Percentiles rank a stretch among this genome's conserved stretches.
Conservation (phyloP, 2,113 vertebrate genomes). For the Odontophorus gujanensis region DNA sequence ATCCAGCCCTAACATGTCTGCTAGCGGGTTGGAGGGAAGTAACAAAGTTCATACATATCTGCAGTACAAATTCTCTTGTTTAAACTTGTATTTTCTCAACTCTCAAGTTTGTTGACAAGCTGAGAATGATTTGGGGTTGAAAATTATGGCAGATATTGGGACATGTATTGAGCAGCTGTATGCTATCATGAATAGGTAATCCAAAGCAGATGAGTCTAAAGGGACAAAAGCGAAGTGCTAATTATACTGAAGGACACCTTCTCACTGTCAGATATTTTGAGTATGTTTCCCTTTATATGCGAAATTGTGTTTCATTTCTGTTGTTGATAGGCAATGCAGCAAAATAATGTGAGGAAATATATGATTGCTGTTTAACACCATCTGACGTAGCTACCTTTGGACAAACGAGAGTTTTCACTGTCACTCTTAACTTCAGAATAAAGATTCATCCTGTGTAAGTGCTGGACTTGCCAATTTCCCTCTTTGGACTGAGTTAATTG, state of each 20-base stretch:
- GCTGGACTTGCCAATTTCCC: neutral
- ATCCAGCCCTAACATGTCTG: neutral
- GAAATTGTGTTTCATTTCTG: neutral
- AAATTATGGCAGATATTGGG: neutral
- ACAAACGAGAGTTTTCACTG: neutral
- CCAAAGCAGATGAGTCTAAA: neutral
- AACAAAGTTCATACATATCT: neutral
- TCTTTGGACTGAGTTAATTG: conserved; percentile 12
- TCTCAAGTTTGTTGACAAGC: neutral
- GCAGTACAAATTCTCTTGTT: neutral
- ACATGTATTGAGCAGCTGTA: neutral
- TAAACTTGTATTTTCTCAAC: neutral
- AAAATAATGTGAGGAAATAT: neutral
- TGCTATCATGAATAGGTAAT: neutral
- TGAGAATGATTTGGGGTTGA: neutral
- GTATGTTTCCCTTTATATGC: neutral
- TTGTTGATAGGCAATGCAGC: neutral
- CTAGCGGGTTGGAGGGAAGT: neutral
- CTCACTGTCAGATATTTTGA: neutral
- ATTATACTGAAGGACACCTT: neutral
- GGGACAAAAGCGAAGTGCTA: neutral
- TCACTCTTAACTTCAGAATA: neutral
- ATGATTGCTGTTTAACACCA: neutral
- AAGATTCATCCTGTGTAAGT: neutral
- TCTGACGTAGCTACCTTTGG: neutral